Percentiles rank a stretch among this genome's conserved stretches.
Conservation (phyloP, 2,888 invertebrate species). For the Eulithis prunata region DNA sequence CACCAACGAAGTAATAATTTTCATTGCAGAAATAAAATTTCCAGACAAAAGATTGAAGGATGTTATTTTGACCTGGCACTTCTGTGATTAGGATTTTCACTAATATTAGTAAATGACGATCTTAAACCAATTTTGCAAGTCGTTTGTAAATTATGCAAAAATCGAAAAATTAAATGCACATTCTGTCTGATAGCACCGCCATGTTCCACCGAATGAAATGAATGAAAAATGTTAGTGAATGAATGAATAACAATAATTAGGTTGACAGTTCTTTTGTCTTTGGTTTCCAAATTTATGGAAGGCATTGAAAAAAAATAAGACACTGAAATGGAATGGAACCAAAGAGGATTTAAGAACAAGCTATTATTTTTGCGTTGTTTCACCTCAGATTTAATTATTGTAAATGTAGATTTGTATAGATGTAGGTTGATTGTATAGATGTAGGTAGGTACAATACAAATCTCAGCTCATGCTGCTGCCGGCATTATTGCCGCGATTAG, state of each 20-base stretch:
- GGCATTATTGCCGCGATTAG: too few species aligned
- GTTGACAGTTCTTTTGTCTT: background rate
- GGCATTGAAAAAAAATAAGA: too few species aligned
- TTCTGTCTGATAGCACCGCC: constrained; percentile 82
- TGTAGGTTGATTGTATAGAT: too few species aligned
- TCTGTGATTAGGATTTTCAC: constrained; percentile 46
- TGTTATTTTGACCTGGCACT: constrained; percentile 50
- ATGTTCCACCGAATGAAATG: constrained; percentile 71
- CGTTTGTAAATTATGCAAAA: constrained; percentile 65
- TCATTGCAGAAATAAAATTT: constrained; percentile 74
- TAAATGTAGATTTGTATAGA: too few species aligned
- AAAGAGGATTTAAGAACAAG: too few species aligned
- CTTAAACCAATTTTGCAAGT: constrained; percentile 58
- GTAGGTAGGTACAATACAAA: too few species aligned
- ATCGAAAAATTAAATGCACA: constrained; percentile 76
- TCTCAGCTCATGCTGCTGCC: too few species aligned
- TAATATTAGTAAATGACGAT: constrained; percentile 48
- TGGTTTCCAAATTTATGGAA: background rate
- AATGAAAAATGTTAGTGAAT: constrained; percentile 39
- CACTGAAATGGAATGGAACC: too few species aligned
- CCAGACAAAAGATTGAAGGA: constrained; percentile 50
- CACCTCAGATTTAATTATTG: too few species aligned
- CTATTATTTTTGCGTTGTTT: too few species aligned
- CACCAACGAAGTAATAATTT: constrained; percentile 81
- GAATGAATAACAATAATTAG: too few species aligned